Percentiles rank a stretch among this genome's conserved stretches.
Evolutionary conservation across 2,797 vertebrate genomes (phyloP).

Genomic region (Sibirionetta formosa): DNA sequence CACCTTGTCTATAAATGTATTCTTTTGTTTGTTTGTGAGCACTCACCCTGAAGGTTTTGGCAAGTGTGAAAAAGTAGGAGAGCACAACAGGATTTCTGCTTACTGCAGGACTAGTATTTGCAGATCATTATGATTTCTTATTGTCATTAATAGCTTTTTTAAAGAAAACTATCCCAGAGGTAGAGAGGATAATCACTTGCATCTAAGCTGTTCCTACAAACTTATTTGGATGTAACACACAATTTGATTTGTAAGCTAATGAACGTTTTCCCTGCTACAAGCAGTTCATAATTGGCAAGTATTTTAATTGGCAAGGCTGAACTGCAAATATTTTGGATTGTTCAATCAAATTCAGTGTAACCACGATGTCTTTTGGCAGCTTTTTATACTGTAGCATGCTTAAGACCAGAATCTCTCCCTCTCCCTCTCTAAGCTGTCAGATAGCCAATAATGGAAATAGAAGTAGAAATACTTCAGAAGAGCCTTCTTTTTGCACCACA

Average conservation of each 20-base stretch:
- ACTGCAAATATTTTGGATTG: conserved; percentile 75
- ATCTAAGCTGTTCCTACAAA: conserved; percentile 14
- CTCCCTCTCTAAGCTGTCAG: background rate
- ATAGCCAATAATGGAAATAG: background rate
- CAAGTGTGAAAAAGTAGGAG: background rate
- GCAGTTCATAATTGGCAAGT: conserved; percentile 70
- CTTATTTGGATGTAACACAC: conserved; percentile 2
- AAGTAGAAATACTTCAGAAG: background rate
- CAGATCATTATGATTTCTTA: background rate
- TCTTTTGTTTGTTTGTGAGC: conserved; percentile 16
- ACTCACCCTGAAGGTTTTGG: background rate
- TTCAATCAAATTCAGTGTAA: conserved; percentile 67
- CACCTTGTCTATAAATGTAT: conserved; percentile 1
- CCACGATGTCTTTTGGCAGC: conserved; percentile 74
- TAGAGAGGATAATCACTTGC: background rate
- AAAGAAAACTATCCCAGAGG: background rate
- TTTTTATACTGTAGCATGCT: conserved; percentile 27
- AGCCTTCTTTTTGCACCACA: background rate
- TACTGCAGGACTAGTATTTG: background rate
- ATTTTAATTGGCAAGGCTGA: conserved; percentile 70
- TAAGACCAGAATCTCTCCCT: conserved; percentile 27
- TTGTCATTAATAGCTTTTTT: background rate
- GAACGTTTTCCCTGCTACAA: conserved; percentile 40
- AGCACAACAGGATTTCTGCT: background rate
- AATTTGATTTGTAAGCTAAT: conserved; percentile 52